Evolutionary conservation across 2,113 vertebrate species (phyloP).

Genomic region (Chamaetylas fuelleborni): DNA sequence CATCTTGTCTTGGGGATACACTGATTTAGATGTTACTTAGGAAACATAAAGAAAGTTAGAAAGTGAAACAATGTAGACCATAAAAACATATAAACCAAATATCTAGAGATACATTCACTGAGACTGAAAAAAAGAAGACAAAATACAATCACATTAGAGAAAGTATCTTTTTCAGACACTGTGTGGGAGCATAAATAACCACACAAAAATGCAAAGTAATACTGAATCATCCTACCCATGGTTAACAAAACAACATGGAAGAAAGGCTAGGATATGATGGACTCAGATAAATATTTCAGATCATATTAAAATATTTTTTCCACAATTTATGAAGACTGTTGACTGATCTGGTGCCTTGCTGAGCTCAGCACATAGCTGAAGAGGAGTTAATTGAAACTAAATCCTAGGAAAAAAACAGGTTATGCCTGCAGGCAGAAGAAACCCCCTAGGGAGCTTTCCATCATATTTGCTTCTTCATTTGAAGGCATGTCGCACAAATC

Average conservation of each 20-base stretch:
- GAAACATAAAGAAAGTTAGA: neutral
- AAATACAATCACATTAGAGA: neutral
- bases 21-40: neutral
- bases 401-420: conserved; percentile 23
- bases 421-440: conserved; percentile 37
- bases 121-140: neutral
- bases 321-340: neutral
- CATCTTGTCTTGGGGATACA: neutral
- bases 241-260: neutral
- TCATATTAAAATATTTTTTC: conserved; percentile 10
- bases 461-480: conserved; percentile 29
- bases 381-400: conserved; percentile 54
- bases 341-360: neutral
- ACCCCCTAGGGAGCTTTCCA: conserved; percentile 22
- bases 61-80: neutral
- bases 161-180: neutral
- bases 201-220: neutral
- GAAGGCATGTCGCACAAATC: conserved; percentile 18
- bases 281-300: neutral
- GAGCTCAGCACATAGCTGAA: neutral
- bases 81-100: neutral
- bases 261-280: neutral
- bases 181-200: neutral
- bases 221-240: neutral
- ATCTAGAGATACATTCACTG: neutral